Percentiles rank a stretch among this genome's conserved stretches.
phyloP scores from a whole-genome alignment of 2,797 vertebrate species.

The Acrocephalus scirpaceus region DNA sequence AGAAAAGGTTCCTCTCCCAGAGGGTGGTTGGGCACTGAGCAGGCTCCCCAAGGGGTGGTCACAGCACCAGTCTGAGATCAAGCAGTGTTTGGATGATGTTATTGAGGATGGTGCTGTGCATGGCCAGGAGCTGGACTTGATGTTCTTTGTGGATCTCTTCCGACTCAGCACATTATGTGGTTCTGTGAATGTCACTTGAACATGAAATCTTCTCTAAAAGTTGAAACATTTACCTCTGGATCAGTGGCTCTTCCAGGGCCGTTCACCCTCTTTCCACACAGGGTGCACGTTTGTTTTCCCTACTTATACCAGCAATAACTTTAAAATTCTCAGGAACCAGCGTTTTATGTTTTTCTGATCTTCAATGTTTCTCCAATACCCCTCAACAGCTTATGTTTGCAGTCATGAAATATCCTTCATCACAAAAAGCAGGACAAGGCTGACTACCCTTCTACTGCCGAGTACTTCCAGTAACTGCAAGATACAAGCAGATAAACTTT shows the following conservation, averaged over 20 bases:
- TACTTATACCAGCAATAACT: rapidly evolving
- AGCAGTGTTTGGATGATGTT: no score
- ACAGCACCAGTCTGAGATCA: not conserved
- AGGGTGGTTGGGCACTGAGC: rapidly evolving
- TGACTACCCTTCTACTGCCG: not conserved
- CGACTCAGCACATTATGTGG: no score
- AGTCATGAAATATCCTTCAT: not conserved
- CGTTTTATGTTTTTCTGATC: not conserved
- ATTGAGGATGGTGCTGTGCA: not conserved
- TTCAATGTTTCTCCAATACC: not conserved
- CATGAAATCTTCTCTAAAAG: not conserved
- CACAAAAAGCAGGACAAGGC: not conserved
- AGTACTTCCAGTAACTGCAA: not conserved
- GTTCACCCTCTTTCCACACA: not conserved
- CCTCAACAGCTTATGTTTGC: not conserved
- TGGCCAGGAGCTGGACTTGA: not conserved
- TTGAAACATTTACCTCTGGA: not conserved
- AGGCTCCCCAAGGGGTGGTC: not conserved
- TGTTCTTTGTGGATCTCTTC: not conserved
- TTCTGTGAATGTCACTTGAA: not conserved
- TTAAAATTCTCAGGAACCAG: not conserved
- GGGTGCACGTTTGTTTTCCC: not conserved
- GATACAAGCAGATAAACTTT: not conserved
- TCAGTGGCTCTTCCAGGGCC: rapidly evolving
- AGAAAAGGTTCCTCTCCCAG: not conserved